Evolutionary conservation across 2,113 vertebrate species (phyloP).

Genomic region (Periophthalmodon schlosseri): DNA sequence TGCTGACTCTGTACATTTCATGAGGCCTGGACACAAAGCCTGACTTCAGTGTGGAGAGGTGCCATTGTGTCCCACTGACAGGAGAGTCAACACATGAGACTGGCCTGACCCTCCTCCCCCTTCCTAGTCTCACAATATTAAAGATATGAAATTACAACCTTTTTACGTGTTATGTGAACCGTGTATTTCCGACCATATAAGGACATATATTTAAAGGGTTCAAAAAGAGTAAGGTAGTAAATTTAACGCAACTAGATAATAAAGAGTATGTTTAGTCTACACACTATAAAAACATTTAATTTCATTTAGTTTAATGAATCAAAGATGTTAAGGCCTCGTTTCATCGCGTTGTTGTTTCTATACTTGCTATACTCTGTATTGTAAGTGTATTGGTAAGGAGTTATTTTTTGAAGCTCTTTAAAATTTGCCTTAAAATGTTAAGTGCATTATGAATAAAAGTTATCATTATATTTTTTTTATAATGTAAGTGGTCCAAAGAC

Average conservation of each 20-base stretch:
- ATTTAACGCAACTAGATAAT: background rate
- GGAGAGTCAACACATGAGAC: slow-evolving; percentile 48
- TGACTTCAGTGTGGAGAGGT: slow-evolving; percentile 32
- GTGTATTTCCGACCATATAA: background rate
- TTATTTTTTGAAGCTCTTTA: no score
- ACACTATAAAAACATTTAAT: background rate
- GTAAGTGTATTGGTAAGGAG: no score
- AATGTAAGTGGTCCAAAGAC: no score
- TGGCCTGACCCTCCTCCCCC: slow-evolving; percentile 26
- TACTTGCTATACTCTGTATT: no score
- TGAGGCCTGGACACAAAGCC: background rate
- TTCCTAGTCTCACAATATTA: slow-evolving; percentile 37
- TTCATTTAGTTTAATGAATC: background rate
- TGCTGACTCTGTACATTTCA: slow-evolving; percentile 2
- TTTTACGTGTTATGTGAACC: background rate
- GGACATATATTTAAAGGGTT: background rate
- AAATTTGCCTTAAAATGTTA: no score
- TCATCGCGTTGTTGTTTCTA: no score
- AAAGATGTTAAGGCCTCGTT: background rate
- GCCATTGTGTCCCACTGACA: slow-evolving; percentile 40
- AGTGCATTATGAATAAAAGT: no score
- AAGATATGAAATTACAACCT: background rate
- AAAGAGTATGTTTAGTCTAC: background rate
- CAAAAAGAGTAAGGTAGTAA: background rate
- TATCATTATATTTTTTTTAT: no score